Percentiles rank a stretch among this genome's conserved stretches.
Conservation (phyloP, 1,140 invertebrate species). For the Monomorium pharaonis region DNA sequence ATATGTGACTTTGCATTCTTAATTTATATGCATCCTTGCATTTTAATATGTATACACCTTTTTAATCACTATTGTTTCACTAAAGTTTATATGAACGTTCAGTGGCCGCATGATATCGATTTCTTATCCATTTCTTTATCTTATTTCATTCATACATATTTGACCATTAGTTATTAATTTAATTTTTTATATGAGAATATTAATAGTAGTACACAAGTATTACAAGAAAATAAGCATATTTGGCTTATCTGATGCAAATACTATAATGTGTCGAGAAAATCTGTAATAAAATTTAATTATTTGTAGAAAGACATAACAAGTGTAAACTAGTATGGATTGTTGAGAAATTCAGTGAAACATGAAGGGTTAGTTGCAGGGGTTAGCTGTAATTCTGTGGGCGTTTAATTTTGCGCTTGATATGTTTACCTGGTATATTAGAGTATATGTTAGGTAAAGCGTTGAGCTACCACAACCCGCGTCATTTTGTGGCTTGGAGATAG, state of each 20-base stretch:
- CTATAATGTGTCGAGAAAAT: not conserved
- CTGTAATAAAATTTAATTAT: not conserved
- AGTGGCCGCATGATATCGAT: no score
- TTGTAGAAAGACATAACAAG: not conserved
- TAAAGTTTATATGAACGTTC: no score
- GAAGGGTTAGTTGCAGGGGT: not conserved
- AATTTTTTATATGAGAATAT: not conserved
- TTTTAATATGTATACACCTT: no score
- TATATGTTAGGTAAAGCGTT: slow-evolving; percentile 14
- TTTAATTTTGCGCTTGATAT: slow-evolving; percentile 36
- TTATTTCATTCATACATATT: not conserved
- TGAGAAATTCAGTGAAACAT: not conserved
- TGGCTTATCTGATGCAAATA: not conserved
- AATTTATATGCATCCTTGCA: no score
- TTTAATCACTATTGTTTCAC: no score
- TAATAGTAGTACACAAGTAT: not conserved
- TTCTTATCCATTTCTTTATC: not conserved
- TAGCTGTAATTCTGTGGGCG: not conserved
- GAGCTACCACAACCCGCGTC: not conserved
- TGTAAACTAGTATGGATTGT: not conserved
- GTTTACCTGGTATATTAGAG: slow-evolving; percentile 35
- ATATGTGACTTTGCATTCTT: no score
- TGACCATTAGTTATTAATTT: not conserved
- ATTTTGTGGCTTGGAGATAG: slow-evolving; percentile 23
- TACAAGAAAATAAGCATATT: not conserved